Conservation (phyloP, 2,797 vertebrate species). For the Brachymystax lenok region DNA sequence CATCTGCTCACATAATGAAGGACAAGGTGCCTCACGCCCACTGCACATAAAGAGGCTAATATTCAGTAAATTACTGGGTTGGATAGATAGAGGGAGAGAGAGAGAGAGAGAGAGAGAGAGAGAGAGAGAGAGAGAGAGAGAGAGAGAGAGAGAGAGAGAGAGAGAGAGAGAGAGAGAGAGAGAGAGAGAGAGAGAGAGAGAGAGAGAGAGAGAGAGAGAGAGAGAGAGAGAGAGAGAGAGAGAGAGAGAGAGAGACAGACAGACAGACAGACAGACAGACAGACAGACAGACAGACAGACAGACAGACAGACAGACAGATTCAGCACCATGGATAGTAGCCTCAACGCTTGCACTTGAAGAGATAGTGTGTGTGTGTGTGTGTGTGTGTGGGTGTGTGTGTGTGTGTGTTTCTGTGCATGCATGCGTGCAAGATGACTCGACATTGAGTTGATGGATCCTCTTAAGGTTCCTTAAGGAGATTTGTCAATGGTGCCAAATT, state of each 20-base stretch:
- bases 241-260: slow-evolving; percentile 12
- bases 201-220: slow-evolving; percentile 25
- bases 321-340: no score
- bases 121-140: slow-evolving; percentile 14
- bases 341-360: no score
- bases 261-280: no score
- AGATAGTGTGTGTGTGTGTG: no score
- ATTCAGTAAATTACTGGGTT: not conserved
- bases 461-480: not conserved
- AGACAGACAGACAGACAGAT: not conserved
- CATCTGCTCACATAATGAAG: slow-evolving; percentile 5
- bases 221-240: slow-evolving; percentile 17
- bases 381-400: no score
- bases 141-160: not conserved
- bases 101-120: slow-evolving; percentile 18
- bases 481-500: not conserved
- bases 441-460: not conserved
- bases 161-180: slow-evolving; percentile 21
- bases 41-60: not conserved
- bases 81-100: slow-evolving; percentile 24
- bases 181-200: no score
- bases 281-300: slow-evolving; percentile 23
- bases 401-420: no score
- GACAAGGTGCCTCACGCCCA: not conserved
- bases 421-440: not conserved